These are phyloP conservation scores for Oreocharis arfaki DNA, from an alignment of 2,113 vertebrate species.

Conservation along the genomic window DNA sequence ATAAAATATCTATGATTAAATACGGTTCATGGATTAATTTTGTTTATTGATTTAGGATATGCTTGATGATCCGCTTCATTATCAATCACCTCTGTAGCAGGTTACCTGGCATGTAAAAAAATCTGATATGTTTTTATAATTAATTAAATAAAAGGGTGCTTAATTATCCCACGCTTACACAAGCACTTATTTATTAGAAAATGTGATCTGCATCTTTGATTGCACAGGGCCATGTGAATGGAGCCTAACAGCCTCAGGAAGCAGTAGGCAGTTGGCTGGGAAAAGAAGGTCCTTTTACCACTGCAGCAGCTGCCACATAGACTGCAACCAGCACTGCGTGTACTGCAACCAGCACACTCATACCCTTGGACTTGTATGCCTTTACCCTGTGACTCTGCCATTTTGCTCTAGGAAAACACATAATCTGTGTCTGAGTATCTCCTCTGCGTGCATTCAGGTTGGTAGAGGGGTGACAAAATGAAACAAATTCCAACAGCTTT, in stretches of 20 bases:
- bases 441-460: neutral
- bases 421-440: neutral
- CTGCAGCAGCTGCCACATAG: neutral
- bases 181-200: neutral
- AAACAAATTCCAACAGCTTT: neutral
- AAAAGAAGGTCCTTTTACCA: neutral
- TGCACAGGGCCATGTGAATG: neutral
- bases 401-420: neutral
- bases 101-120: neutral
- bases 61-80: neutral
- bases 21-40: neutral
- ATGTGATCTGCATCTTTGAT: neutral
- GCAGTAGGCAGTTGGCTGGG: neutral
- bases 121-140: neutral
- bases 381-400: neutral
- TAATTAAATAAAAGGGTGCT: neutral
- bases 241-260: rapidly evolving
- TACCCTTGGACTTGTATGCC: neutral
- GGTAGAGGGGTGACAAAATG: neutral
- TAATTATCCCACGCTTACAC: neutral
- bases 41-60: neutral
- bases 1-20: neutral
- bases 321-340: neutral
- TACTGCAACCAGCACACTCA: neutral
- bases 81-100: neutral